phyloP scores from a whole-genome alignment of 2,888 invertebrate genomes.

The Drosophila engyochracea region DNA sequence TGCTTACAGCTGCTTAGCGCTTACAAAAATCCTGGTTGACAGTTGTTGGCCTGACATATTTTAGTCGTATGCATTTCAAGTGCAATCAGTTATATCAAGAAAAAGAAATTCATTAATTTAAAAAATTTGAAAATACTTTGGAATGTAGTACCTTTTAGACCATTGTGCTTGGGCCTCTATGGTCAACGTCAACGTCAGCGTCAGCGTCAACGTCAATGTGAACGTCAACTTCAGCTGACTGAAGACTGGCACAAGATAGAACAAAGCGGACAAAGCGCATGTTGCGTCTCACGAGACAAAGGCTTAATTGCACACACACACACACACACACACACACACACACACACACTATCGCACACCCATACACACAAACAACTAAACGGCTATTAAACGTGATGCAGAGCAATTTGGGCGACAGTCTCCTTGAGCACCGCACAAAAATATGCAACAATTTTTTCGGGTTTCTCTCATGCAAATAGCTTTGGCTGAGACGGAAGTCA shows the following conservation, averaged over 20 bases:
- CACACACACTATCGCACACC: slow-evolving; percentile 23
- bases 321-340: slow-evolving; percentile 36
- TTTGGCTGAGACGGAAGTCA: slow-evolving; percentile 49
- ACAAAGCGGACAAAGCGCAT: slow-evolving; percentile 38
- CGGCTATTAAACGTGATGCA: slow-evolving; percentile 65
- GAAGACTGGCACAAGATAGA: slow-evolving; percentile 31
- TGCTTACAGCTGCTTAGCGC: not conserved
- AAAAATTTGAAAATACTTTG: not conserved
- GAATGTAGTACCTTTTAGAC: not conserved
- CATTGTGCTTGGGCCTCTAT: slow-evolving; percentile 24
- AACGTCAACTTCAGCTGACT: slow-evolving; percentile 41
- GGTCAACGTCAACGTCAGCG: slow-evolving; percentile 33
- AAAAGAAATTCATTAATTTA: not conserved
- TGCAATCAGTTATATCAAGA: not conserved
- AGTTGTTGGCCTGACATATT: not conserved
- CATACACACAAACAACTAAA: slow-evolving; percentile 50
- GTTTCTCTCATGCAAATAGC: slow-evolving; percentile 27
- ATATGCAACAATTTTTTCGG: slow-evolving; percentile 57
- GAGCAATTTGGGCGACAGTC: slow-evolving; percentile 65
- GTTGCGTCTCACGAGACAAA: slow-evolving; percentile 56
- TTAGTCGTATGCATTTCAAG: not conserved
- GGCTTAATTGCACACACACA: slow-evolving; percentile 63
- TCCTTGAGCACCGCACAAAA: slow-evolving; percentile 65
- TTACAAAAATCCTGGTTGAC: not conserved
- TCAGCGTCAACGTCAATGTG: slow-evolving; percentile 26